Percentiles rank a stretch among this genome's conserved stretches.
These are phyloP conservation scores for Semaprochilodus insignis DNA, from an alignment of 2,797 vertebrate genomes.

Conservation along the genomic window DNA sequence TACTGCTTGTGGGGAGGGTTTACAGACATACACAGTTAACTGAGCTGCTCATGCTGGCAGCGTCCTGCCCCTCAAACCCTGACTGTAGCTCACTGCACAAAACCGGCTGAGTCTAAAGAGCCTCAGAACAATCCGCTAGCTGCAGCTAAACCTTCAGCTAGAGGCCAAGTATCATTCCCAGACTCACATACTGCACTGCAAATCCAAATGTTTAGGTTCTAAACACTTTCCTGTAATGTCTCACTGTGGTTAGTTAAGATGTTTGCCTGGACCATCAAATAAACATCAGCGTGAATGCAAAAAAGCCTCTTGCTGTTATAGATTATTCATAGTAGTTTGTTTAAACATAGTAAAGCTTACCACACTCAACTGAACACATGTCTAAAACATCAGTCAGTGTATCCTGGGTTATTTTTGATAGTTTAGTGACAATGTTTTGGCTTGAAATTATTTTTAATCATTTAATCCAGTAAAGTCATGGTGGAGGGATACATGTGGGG, in stretches of 20 bases:
- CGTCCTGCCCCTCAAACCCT: background rate
- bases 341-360: no score
- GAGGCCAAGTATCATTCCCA: background rate
- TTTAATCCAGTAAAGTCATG: no score
- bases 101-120: background rate
- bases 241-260: background rate
- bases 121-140: background rate
- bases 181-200: background rate
- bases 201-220: background rate
- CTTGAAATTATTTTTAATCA: no score
- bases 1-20: constrained; percentile 1
- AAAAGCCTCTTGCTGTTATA: no score
- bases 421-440: no score
- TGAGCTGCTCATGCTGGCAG: background rate
- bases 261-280: no score
- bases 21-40: background rate
- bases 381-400: no score
- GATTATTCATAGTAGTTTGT: no score
- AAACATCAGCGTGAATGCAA: no score
- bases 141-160: background rate
- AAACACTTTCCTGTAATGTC: background rate
- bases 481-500: no score
- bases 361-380: no score
- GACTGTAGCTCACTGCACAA: background rate
- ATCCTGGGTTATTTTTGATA: no score